phyloP scores from a whole-genome alignment of 2,113 vertebrate species.

The Peucedramus taeniatus region DNA sequence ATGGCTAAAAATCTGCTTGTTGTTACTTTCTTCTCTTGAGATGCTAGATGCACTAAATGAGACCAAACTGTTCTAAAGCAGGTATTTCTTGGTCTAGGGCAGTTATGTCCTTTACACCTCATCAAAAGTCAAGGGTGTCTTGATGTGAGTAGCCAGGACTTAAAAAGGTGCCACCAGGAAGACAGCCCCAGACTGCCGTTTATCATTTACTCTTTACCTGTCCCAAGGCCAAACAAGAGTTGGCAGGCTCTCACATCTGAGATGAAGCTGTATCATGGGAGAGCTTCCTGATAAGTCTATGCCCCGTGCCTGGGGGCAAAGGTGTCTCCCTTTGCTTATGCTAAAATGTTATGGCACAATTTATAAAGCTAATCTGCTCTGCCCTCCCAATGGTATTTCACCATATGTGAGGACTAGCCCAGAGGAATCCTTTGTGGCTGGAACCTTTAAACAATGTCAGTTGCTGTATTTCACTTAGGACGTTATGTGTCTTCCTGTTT shows the following conservation, averaged over 20 bases:
- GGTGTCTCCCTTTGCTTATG: background rate
- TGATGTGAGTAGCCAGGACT: background rate
- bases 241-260: background rate
- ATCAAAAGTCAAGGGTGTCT: background rate
- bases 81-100: background rate
- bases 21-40: background rate
- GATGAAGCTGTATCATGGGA: background rate
- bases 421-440: background rate
- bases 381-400: background rate
- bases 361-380: background rate
- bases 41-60: background rate
- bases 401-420: background rate
- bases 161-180: background rate
- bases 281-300: background rate
- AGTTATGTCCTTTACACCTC: background rate
- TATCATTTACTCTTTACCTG: background rate
- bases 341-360: background rate
- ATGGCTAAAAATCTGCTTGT: background rate
- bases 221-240: background rate
- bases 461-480: background rate
- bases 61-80: background rate
- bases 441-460: background rate
- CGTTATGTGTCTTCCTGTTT: background rate
- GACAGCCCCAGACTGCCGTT: background rate
- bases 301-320: background rate